phyloP scores from a whole-genome alignment of 1,140 invertebrate species.

The Callitettix versicolor region DNA sequence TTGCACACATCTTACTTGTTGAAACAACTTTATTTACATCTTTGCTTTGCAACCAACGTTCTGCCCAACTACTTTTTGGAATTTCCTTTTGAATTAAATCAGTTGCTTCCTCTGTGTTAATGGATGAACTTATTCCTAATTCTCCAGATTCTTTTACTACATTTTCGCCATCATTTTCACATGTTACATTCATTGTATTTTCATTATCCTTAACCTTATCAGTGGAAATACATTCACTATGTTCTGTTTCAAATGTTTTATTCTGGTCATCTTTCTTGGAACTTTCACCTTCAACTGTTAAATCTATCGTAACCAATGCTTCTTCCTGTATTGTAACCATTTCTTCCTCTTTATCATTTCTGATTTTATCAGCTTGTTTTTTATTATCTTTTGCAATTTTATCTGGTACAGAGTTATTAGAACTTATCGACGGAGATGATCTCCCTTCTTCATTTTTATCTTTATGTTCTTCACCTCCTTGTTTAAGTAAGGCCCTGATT shows the following conservation, averaged over 20 bases:
- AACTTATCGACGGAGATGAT: background rate
- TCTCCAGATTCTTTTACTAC: background rate
- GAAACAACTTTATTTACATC: conserved; percentile 26
- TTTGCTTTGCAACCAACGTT: conserved; percentile 26
- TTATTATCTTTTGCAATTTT: background rate
- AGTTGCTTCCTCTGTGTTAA: background rate
- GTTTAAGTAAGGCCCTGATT: conserved; percentile 35
- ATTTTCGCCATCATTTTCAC: background rate
- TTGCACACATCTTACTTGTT: conserved; percentile 25
- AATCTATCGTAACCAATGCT: conserved; percentile 6
- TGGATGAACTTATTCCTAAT: background rate
- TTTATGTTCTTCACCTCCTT: conserved; percentile 9
- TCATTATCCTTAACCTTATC: background rate
- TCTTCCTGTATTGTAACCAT: conserved; percentile 8
- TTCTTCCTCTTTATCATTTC: conserved; percentile 9
- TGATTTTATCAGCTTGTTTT: background rate
- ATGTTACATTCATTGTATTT: background rate
- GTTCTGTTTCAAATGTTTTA: background rate
- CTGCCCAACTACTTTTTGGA: conserved; percentile 17
- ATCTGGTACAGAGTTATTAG: conserved; percentile 4
- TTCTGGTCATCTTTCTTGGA: background rate
- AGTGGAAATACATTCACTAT: background rate
- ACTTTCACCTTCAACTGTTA: background rate
- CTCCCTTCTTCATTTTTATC: conserved; percentile 3
- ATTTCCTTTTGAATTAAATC: background rate